A percentile compares a stretch with the other conserved stretches of the same genome.
These are phyloP conservation scores for Drosophila pseudoananassae DNA, from an alignment of 1,140 invertebrate genomes.

Conservation along the genomic window DNA sequence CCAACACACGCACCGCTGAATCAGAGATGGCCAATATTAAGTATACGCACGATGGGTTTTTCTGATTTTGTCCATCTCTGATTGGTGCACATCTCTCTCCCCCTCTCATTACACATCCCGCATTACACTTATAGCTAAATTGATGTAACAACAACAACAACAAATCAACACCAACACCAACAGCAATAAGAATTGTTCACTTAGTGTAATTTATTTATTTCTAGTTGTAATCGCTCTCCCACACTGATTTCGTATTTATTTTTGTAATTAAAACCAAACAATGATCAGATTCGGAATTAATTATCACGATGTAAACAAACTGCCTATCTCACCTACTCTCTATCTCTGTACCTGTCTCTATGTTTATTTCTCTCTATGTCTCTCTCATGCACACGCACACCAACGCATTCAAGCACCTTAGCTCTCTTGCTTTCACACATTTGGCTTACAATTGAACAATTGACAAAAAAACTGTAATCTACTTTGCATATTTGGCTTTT, in stretches of 20 bases:
- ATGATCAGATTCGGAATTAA: slow-evolving; percentile 34
- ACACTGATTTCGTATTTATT: slow-evolving; percentile 31
- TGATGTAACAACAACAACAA: slow-evolving; percentile 51
- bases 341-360: slow-evolving; percentile 20
- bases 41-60: not conserved
- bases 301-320: slow-evolving; percentile 43
- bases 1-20: slow-evolving; percentile 7
- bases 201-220: slow-evolving; percentile 80
- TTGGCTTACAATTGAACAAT: slow-evolving; percentile 74
- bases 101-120: slow-evolving; percentile 20
- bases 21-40: not conserved
- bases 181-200: slow-evolving; percentile 68
- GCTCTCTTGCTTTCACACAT: slow-evolving; percentile 75
- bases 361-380: slow-evolving; percentile 55
- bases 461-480: slow-evolving; percentile 19
- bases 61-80: not conserved
- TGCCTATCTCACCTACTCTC: slow-evolving; percentile 31
- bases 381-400: slow-evolving; percentile 46
- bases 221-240: slow-evolving; percentile 66
- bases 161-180: slow-evolving; percentile 28
- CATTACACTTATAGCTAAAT: slow-evolving; percentile 63
- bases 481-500: slow-evolving; percentile 47
- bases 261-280: slow-evolving; percentile 42
- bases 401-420: slow-evolving; percentile 50
- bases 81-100: slow-evolving; percentile 17